Base-by-base conservation (phyloP, 1,140 invertebrate species). In the Sitophilus oryzae region DNA sequence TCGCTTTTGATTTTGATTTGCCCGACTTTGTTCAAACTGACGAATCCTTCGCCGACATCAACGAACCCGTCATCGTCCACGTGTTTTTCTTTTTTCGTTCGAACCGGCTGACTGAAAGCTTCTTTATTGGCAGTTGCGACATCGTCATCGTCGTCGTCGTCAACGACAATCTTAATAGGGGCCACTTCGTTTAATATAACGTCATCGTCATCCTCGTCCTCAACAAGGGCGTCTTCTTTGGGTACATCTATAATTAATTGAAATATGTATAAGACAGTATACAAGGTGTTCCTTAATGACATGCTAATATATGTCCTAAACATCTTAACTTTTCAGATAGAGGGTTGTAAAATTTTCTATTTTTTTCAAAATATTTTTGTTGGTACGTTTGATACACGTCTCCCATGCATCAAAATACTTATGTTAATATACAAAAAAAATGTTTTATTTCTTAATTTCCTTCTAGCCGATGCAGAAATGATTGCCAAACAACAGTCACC, bases 1-100 rank as follows among this genome's bases (percentile, higher is more conserved):
- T 83, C 81, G 62, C 74, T 72, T 61, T 82, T 82, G 41, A 82
- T 68, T 64, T 76, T 76, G 11, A 82, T 63, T 14, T 73, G 66
- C 9, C 41, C 60, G 14, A 68, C 71, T 50, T 66, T 66, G 55
- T 64, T 71, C 30, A 68, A 50, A 46, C 65, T 66, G 16, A 68
- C 44, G 4, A 68, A 43, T 22, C 64, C 64, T 46, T 51, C 55
- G 37, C 62, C 66, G 2, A 70, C 68, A 50, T 72, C 74, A n/a
- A 66, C 60, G 55, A 77, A 75, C 63, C 77, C 74, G 36, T 74
- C 70, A 58, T 64, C 54, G 40, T 50, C 43, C 10, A 40, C 22
- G 6, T 74, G 70, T 4, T 74, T 62, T 58, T 82, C 74, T 14
- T 57, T 46, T 19, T 57, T 59, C 14, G 66, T 63, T 0, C 58